Conservation (phyloP, 2,797 vertebrate genomes). For the Scleropages formosus region DNA sequence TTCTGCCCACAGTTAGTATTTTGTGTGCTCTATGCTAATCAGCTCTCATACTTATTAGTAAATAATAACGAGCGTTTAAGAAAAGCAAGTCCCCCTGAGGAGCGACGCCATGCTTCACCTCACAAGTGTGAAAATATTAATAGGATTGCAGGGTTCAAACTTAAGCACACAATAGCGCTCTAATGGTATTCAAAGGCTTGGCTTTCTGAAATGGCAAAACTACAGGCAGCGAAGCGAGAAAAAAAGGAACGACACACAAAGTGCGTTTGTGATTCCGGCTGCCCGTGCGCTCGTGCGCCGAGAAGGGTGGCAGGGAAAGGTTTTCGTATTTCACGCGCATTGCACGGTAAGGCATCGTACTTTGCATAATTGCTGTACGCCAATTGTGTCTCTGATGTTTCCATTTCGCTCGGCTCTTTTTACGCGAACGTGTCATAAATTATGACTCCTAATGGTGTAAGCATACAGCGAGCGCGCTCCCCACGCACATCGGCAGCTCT, state of each 20-base stretch:
- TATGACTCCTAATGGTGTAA: not conserved
- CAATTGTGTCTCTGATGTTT: not conserved
- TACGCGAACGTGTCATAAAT: not conserved
- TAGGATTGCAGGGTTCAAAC: not conserved
- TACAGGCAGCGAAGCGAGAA: not conserved
- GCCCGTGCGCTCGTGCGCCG: not conserved
- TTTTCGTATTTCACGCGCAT: not conserved
- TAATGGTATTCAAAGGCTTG: not conserved
- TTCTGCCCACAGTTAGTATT: slow-evolving; percentile 14
- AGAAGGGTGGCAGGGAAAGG: not conserved
- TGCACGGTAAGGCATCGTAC: slow-evolving; percentile 12
- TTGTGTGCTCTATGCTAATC: slow-evolving; percentile 26
- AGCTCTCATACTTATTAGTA: not conserved
- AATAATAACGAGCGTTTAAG: not conserved
- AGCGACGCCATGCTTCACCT: not conserved
- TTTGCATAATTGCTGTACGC: not conserved
- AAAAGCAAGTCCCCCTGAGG: slow-evolving; percentile 18
- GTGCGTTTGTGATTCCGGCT: not conserved
- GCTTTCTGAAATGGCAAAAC: slow-evolving; percentile 12
- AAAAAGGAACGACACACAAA: not conserved
- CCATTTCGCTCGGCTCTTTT: not conserved
- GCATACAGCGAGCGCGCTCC: not conserved
- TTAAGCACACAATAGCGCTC: slow-evolving; percentile 24
- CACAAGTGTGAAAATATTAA: slow-evolving; percentile 18
- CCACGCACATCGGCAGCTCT: not conserved